Base-by-base conservation (phyloP, 2,797 vertebrate genomes). In the Astyanax mexicanus region DNA sequence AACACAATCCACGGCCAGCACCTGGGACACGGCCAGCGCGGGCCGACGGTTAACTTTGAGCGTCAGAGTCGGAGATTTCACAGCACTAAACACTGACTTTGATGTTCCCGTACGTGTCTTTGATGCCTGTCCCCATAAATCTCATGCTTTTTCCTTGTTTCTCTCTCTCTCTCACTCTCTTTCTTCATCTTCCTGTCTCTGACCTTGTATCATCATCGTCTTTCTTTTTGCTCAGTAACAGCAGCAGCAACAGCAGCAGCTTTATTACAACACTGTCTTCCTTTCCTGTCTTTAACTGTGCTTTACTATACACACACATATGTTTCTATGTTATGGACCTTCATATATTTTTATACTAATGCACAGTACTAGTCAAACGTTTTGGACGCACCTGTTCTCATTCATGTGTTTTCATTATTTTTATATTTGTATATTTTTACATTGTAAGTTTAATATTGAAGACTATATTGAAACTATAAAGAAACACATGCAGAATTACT, bases 61-160 rank as follows among this genome's bases (percentile, higher is more conserved):
- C 72, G 23, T 25, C 54, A 0, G 13, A 27, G 17, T 60, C 44
- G 58, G 62, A 71, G 44, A 67, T 71, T 64, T 77, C 70, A 72
- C 45, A 54, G 66, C 47, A 23, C 40, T 38, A 44, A 76, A 65
- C 40, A 8, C 35, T 38, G 61, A 51, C 73, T 79, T 81, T 80
- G 69, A 78, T 73, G 78, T 67, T 60, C 37, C 52, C 7, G 1
- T 72, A 23, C 62, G 23, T 29, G 17, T 37, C 52, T 73, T 80
- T 77, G 60, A 83, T 79, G 77, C 61, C 45, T 6, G 23, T 77
- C 44, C 27, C 37, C 54, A 17, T 25, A 67, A 49, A 62, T 27
- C 29, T 58, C 21, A 19, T 35, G 19, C 19, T 32, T 3, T 17
- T 70, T 62, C 12, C 61, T 40, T 49, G 12, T 55, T 0, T 40